These are phyloP conservation scores for Nestor notabilis DNA, from an alignment of 2,113 vertebrate species.

Conservation along the genomic window DNA sequence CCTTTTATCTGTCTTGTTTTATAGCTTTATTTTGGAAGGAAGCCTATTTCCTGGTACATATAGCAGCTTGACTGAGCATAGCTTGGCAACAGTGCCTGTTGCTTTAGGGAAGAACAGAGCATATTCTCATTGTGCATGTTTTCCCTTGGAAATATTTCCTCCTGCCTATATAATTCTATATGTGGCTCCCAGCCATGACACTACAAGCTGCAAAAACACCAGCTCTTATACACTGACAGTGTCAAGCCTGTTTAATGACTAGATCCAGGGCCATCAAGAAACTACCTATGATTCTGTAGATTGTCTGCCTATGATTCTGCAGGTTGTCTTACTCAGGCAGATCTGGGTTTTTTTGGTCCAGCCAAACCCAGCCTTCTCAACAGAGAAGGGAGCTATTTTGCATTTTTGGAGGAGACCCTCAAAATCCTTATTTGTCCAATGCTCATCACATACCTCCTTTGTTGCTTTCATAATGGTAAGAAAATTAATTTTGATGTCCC, in stretches of 20 bases:
- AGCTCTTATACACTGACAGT: neutral
- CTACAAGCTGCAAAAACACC: constrained; percentile 60
- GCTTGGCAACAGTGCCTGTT: constrained; percentile 63
- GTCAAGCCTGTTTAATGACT: constrained; percentile 11
- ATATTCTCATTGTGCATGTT: constrained; percentile 66
- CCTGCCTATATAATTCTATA: constrained; percentile 62
- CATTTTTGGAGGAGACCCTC: neutral
- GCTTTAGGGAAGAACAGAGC: constrained; percentile 64
- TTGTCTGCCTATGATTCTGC: neutral
- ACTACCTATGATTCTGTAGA: neutral
- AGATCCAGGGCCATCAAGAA: neutral
- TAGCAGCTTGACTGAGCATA: constrained; percentile 57
- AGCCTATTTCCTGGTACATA: constrained; percentile 59
- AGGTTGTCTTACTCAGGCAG: neutral
- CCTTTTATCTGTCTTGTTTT: constrained; percentile 60
- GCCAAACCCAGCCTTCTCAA: neutral
- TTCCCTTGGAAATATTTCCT: constrained; percentile 63
- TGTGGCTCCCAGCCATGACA: constrained; percentile 58
- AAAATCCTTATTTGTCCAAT: neutral
- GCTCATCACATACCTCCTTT: neutral
- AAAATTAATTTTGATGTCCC: neutral
- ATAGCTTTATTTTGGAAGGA: constrained; percentile 61
- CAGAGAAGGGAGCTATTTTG: neutral
- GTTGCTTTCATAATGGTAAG: neutral
- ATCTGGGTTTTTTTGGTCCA: neutral